Percentiles rank a stretch among this genome's conserved stretches.
Evolutionary conservation across 2,888 invertebrate species (phyloP).

Genomic region (Morpho deidamia): DNA sequence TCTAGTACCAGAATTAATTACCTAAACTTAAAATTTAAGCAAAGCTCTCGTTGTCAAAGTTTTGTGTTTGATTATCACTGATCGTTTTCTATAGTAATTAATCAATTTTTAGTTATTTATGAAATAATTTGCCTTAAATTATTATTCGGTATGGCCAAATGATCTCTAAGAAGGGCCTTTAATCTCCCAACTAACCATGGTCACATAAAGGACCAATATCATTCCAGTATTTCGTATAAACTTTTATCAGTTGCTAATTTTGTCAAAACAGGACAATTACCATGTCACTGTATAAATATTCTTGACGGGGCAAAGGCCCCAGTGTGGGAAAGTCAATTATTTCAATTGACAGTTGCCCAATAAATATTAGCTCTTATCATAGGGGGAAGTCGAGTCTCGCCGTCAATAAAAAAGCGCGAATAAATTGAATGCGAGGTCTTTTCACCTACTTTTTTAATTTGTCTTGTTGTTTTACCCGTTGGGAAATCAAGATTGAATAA

Average conservation of each 20-base stretch:
- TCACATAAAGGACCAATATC: conserved; percentile 5
- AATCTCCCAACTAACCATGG: neutral
- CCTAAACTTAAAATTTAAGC: too few relatives aligned
- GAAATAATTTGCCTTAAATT: conserved; percentile 7
- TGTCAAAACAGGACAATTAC: conserved; percentile 28
- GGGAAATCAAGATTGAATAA: too few relatives aligned
- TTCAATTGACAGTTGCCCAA: conserved; percentile 28
- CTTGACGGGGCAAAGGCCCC: conserved; percentile 23
- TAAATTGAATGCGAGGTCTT: conserved; percentile 3
- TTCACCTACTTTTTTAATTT: neutral
- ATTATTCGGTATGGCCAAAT: conserved; percentile 15
- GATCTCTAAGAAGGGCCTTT: conserved; percentile 9
- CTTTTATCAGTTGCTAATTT: too few relatives aligned
- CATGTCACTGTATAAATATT: conserved; percentile 25
- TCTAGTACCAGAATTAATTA: too few relatives aligned
- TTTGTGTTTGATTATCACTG: conserved; percentile 5
- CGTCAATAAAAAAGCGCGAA: conserved; percentile 27
- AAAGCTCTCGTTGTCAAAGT: neutral
- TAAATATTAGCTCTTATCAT: conserved; percentile 25
- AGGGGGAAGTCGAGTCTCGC: conserved; percentile 18
- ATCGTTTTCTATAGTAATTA: conserved; percentile 6
- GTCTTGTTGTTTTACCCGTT: too few relatives aligned
- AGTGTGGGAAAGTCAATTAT: conserved; percentile 29
- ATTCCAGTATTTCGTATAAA: conserved; percentile 12
- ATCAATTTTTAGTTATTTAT: too few relatives aligned